Evolutionary conservation across 2,797 vertebrate genomes (phyloP), one percentile per base, ranked within the genome.

Genomic region (Enteromius paludinosus): DNA sequence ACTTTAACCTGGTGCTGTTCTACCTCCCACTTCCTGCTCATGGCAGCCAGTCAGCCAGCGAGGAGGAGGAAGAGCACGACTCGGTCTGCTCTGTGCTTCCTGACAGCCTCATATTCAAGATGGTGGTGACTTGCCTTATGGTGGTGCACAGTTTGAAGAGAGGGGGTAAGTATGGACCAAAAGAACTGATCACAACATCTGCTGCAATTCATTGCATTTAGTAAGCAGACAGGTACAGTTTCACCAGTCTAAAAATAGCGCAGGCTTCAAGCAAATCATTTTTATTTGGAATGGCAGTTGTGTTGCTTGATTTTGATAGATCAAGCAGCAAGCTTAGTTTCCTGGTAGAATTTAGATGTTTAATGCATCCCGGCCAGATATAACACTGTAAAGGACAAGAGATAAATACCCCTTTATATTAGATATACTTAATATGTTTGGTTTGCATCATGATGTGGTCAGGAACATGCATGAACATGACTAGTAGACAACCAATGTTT

Each of bases 1-100:
- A 99, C 89, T 98, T 98, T 92, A 99, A 99, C 93, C 94, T 99
- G 82, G 98, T 98, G 82, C 95, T 99, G 85, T 99, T 99, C 90
- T 99, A 99, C 92, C 91, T 98, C 87, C 96, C 98, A 0, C 93
- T 95, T 0, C 92, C 95, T 0, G 86, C 93, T 7, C 95, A 90
- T 0, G 89, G 92, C 82, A 78, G 83, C 83, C 95, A 94, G 86
- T 91, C 94, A 5, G 89, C 93, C 70, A 95, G 91, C 0, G 97
- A 98, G 88, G 97, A 98, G 0, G 98, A 98, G 41, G 98, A 99
- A 45, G 97, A 99, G 54, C 89, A 93, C 0, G 97, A 98, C 86
- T 92, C 89, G 3, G 90, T 95, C 71, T 98, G 93, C 78, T 96
- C 96, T 2, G 95, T 97, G 83, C 94, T 99, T 18, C 96, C 97